Percentiles rank a stretch among this genome's conserved stretches.
Conservation (phyloP, 2,888 invertebrate genomes). For the Proisotoma minuta region DNA sequence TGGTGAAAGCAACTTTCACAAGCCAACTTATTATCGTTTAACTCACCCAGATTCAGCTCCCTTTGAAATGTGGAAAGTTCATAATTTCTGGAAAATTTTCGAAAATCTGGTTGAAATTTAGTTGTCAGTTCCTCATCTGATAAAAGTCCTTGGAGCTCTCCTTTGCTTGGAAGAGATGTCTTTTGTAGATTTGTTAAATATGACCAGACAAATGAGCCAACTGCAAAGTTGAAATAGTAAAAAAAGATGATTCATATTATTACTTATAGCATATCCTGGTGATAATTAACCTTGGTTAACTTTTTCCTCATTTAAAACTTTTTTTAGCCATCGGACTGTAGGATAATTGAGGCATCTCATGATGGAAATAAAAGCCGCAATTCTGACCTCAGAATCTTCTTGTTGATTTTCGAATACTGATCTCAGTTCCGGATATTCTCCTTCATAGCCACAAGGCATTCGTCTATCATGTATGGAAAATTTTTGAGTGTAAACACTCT, state of each 20-base stretch:
- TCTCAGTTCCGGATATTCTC: constrained; percentile 55
- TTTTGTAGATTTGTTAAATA: constrained; percentile 82
- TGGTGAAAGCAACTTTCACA: no score
- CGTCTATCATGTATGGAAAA: constrained; percentile 27
- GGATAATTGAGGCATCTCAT: constrained; percentile 83
- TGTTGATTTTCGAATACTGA: constrained; percentile 65
- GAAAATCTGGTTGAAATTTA: constrained; percentile 77
- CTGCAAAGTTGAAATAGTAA: constrained; percentile 59
- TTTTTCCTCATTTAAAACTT: constrained; percentile 65
- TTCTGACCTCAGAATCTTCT: constrained; percentile 75
- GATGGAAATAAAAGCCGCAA: constrained; percentile 79
- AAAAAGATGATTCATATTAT: constrained; percentile 11
- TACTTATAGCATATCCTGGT: background rate
- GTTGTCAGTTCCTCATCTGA: constrained; percentile 71
- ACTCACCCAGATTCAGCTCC: constrained; percentile 74
- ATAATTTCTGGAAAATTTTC: constrained; percentile 87
- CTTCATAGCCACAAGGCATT: constrained; percentile 33
- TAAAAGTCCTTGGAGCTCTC: constrained; percentile 77
- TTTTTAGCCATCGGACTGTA: constrained; percentile 67
- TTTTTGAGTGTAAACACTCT: background rate
- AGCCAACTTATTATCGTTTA: constrained; percentile 3
- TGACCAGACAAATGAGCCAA: constrained; percentile 92
- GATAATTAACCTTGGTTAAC: constrained; percentile 73
- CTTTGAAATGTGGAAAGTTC: constrained; percentile 84
- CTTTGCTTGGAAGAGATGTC: constrained; percentile 76